phyloP scores from a whole-genome alignment of 2,113 vertebrate species.

The Otis tarda region DNA sequence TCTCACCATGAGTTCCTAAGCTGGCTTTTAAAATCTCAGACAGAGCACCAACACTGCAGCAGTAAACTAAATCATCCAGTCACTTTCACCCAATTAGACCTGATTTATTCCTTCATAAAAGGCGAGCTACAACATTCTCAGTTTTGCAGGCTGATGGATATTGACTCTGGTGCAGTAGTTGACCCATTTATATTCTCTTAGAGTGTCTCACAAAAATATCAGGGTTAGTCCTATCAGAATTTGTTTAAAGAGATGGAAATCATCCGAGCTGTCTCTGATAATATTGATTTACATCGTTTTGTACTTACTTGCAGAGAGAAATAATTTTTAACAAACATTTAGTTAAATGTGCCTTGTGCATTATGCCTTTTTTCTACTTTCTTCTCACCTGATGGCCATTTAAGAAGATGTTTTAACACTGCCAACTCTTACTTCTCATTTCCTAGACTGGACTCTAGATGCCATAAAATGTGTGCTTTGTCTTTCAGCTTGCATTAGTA shows the following conservation, averaged over 20 bases:
- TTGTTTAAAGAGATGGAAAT: neutral
- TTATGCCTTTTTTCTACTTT: neutral
- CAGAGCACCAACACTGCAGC: neutral
- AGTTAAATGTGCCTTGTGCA: neutral
- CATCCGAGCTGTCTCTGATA: rapidly evolving
- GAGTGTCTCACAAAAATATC: neutral
- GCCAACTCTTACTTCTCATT: neutral
- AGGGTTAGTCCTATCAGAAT: neutral
- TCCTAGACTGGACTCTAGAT: neutral
- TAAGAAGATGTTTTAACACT: neutral
- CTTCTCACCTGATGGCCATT: neutral
- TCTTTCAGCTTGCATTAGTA: neutral
- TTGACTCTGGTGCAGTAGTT: neutral
- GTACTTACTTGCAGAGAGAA: neutral
- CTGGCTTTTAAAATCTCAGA: neutral
- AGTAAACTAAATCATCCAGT: neutral
- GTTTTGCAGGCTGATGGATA: neutral
- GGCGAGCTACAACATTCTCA: neutral
- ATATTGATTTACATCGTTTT: neutral
- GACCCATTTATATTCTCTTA: neutral
- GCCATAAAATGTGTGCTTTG: neutral
- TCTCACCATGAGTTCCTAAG: neutral
- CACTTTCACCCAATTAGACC: neutral
- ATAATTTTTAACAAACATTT: neutral
- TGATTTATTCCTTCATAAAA: slow-evolving; percentile 18